Base-by-base conservation (phyloP, 2,797 vertebrate species). In the Clamator glandarius region DNA sequence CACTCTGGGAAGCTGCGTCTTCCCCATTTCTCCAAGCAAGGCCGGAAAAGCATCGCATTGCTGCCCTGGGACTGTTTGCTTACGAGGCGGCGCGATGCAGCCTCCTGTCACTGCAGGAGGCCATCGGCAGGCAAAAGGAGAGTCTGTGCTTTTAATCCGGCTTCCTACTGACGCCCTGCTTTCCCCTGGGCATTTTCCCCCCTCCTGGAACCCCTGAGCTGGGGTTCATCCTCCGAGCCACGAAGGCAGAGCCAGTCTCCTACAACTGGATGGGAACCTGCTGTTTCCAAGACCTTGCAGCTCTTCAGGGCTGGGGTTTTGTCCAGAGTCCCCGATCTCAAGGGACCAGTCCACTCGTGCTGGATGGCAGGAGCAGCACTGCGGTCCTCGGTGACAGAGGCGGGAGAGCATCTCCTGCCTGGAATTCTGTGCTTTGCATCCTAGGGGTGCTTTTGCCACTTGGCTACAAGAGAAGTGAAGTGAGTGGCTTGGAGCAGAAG, bases 101-200 rank as follows among this genome's bases (percentile, higher is more conserved):
- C 52, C 31, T 20, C 41, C 50, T 54, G 2, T 1, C 68, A 19
- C 8, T 2, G 1, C 41, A 9, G 69, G 19, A 52, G 28, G 39
- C 21, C 15, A 26, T 5, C 0, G 0, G 28, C 1, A 1, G 39
- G 28, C 58, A 61, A 57, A 46, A 57, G 33, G 4, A 64, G 29
- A 82, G 42, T 39, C 15, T 24, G 15, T 0, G 7, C n/a, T 11
- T 91, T 63, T 55, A 69, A 66, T 14, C 0, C 2, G 26, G 20
- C 41, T 79, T 74, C 42, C 42, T 48, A 15, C 4, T 8, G 55
- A 33, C 1, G 1, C 14, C 19, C n/a, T 41, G 15, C 35, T 58
- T 63, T 55, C 6, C 8, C 12, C 3, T 0, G 0, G 10, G 10
- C 6, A 39, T 44, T 18, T 17, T 16, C 17, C 29, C 29, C 52